Conservation (phyloP, 2,888 invertebrate species). For the Trichopoda pennipes region DNA sequence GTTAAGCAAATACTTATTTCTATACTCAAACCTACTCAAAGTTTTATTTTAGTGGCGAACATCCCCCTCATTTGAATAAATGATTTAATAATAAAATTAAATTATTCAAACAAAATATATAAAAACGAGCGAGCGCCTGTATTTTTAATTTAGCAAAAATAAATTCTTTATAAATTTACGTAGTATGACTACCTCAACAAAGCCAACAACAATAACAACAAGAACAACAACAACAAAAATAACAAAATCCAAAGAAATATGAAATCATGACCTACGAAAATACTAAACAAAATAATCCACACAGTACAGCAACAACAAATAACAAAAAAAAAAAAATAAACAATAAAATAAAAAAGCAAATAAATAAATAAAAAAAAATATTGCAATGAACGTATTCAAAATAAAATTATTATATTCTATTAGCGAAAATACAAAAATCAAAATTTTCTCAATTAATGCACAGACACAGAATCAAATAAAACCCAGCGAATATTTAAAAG, state of each 20-base stretch:
- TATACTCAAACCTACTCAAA: slow-evolving; percentile 28
- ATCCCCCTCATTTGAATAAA: slow-evolving; percentile 49
- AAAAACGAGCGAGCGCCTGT: not conserved
- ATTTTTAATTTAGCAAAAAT: slow-evolving; percentile 6
- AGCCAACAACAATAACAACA: too few species aligned
- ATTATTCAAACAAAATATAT: slow-evolving; percentile 10
- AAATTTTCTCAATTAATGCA: slow-evolving; percentile 16
- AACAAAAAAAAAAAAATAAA: slow-evolving; percentile 2
- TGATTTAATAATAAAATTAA: slow-evolving; percentile 39
- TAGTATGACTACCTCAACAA: slow-evolving; percentile 58
- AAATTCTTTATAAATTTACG: slow-evolving; percentile 40
- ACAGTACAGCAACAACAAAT: slow-evolving; percentile 2
- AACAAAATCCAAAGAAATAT: slow-evolving; percentile 32
- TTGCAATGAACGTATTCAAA: slow-evolving; percentile 3
- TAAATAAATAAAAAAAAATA: slow-evolving; percentile 33
- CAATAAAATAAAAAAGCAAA: not conserved
- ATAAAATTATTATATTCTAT: too few species aligned
- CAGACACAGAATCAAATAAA: slow-evolving; percentile 1
- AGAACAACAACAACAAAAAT: not conserved
- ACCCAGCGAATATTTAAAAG: not conserved
- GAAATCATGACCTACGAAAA: slow-evolving; percentile 66
- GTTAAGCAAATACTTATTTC: slow-evolving; percentile 9
- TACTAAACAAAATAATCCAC: slow-evolving; percentile 39
- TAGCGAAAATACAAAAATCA: too few species aligned
- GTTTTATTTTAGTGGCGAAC: slow-evolving; percentile 23